Percentiles rank a stretch among this genome's conserved stretches.
Conservation (phyloP, 1,140 invertebrate species). For the Saccostrea glomerata region DNA sequence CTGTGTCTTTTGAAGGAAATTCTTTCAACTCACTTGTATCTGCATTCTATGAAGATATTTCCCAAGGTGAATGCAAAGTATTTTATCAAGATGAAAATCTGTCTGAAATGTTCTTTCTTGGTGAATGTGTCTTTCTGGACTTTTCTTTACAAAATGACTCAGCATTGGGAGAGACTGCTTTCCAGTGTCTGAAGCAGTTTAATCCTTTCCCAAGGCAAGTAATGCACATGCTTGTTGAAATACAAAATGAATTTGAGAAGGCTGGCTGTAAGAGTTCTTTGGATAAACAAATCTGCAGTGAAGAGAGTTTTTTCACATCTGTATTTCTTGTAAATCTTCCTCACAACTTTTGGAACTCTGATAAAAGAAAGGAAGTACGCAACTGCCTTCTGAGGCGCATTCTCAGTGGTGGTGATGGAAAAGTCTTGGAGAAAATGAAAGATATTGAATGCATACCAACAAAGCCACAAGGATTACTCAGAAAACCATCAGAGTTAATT, state of each 20-base stretch:
- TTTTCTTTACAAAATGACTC: not conserved
- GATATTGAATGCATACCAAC: conserved; percentile 35
- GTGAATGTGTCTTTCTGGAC: not conserved
- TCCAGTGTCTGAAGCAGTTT: not conserved
- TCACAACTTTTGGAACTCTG: not conserved
- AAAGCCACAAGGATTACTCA: not conserved
- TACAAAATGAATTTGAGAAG: not conserved
- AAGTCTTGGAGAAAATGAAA: not conserved
- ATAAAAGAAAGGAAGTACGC: not conserved
- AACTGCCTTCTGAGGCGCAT: not conserved
- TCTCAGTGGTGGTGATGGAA: not conserved
- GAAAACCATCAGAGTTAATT: conserved; percentile 47
- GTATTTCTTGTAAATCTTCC: conserved; percentile 13
- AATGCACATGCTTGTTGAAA: not conserved
- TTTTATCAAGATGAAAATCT: not conserved
- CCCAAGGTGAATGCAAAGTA: not conserved
- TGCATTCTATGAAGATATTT: not conserved
- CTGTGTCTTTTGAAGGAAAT: not conserved
- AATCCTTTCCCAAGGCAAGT: not conserved
- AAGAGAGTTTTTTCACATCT: not conserved
- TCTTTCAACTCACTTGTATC: not conserved
- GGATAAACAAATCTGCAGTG: not conserved
- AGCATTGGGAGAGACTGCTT: not conserved
- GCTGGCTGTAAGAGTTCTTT: not conserved
- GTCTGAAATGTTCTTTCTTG: not conserved